Evolutionary conservation across 2,797 vertebrate genomes (phyloP), one percentile per base, ranked within the genome.

Genomic region (Aphelocoma californica): DNA sequence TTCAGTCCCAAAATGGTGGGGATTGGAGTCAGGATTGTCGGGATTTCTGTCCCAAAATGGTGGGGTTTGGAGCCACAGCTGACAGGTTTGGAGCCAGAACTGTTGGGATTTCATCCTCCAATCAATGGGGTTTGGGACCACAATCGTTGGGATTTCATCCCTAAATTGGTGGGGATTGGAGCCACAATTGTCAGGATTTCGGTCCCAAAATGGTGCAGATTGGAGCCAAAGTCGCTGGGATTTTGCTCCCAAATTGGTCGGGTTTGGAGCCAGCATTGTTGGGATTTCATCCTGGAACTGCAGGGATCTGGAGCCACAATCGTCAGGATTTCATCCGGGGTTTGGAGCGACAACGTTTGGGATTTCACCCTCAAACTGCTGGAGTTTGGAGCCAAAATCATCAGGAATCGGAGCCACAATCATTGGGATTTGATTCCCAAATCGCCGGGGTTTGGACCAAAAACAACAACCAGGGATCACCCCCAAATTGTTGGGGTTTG

Each of bases 1-100:
- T 38, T 28, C 16, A 9, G 8, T 8, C 24, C 34, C 17, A 11
- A 28, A 60, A 6, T 36, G 3, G 7, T 38, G 34, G 17, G 12
- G 6, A 3, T 38, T 28, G 34, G 17, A 60, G 36, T 18, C 12
- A 12, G 1, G 19, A 28, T 5, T 0, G 3, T 3, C 2, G 4
- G 58, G 34, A 38, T 18, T 60, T 28, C 3, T 1, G 2, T 1
- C n/a, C 7, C n/a, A 25, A 25, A 57, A 3, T 18, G 8, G 4
- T 19, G 18, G 25, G 11, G 57, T 3, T 12, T 28, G 58, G 34
- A 28, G 36, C 7, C 42, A 42, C 42, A 42, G 17, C 16, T 42
- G 42, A 42, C 42, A 42, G 7, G 42, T 42, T 12, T 60, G 57
- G 25, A 60, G 18, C 36, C 36, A 19, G 1, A 40, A 6, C 5